Percentiles rank a stretch among this genome's conserved stretches.
These are phyloP conservation scores for Campylorhamphus procurvoides DNA, from an alignment of 2,113 vertebrate genomes.

Conservation along the genomic window DNA sequence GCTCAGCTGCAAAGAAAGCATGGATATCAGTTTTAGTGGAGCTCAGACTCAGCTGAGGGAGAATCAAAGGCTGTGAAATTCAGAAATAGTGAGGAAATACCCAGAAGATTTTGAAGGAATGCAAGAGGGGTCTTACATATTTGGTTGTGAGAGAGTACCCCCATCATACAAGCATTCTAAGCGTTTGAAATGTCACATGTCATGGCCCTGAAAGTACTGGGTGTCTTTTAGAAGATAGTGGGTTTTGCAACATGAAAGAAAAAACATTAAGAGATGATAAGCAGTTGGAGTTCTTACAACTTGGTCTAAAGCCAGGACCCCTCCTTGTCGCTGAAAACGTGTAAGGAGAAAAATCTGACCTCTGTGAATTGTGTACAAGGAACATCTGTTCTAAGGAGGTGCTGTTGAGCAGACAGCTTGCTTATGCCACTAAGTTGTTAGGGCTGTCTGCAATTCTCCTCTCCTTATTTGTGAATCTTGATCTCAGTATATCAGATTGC, in stretches of 20 bases:
- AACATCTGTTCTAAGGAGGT: constrained; percentile 3
- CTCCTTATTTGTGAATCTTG: neutral
- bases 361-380: neutral
- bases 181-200: neutral
- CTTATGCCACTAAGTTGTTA: neutral
- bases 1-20: neutral
- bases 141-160: neutral
- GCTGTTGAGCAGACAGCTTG: neutral
- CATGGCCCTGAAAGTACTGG: neutral
- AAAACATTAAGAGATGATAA: neutral
- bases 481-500: neutral
- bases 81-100: neutral
- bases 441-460: neutral
- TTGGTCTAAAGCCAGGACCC: neutral
- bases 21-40: neutral
- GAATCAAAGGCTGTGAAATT: neutral
- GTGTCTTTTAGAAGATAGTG: neutral
- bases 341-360: constrained; percentile 17
- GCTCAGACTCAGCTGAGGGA: neutral
- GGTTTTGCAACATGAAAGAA: neutral
- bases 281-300: neutral
- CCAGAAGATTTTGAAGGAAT: neutral
- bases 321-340: neutral
- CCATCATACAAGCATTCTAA: neutral
- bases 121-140: neutral